phyloP scores from a whole-genome alignment of 2,888 invertebrate species.

The Germaria angustata region DNA sequence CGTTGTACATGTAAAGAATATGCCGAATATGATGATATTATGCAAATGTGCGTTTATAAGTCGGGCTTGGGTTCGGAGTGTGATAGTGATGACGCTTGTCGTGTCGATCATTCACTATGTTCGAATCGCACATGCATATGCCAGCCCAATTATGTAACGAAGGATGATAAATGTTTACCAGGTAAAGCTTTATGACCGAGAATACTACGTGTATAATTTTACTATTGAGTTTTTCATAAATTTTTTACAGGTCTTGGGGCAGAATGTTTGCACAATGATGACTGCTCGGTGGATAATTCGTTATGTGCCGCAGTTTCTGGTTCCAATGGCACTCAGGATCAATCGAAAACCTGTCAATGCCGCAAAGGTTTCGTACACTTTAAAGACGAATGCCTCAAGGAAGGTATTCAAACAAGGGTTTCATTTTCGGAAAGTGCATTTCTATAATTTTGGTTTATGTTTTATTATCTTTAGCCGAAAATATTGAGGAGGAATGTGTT shows the following conservation, averaged over 20 bases:
- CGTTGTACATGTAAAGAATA: constrained; percentile 78
- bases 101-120: constrained; percentile 75
- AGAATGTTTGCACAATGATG: constrained; percentile 73
- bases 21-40: constrained; percentile 75
- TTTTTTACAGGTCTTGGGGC: constrained; percentile 73
- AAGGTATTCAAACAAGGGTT: constrained; percentile 70
- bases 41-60: constrained; percentile 76
- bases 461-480: constrained; percentile 70
- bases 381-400: constrained; percentile 77
- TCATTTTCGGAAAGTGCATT: background rate
- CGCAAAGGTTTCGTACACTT: constrained; percentile 78
- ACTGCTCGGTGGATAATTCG: constrained; percentile 74
- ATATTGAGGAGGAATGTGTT: constrained; percentile 76
- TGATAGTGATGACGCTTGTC: constrained; percentile 73
- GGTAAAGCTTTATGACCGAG: constrained; percentile 69
- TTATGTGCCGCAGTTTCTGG: constrained; percentile 69
- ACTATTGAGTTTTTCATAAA: background rate
- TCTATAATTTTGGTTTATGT: background rate
- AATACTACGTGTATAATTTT: background rate
- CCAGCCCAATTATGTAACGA: constrained; percentile 72
- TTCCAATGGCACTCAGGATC: constrained; percentile 70
- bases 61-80: constrained; percentile 77
- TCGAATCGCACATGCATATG: constrained; percentile 76
- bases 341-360: constrained; percentile 75
- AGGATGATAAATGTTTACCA: constrained; percentile 73